Base-by-base conservation (phyloP, 2,888 invertebrate species). In the Lycocerus yunnanus region DNA sequence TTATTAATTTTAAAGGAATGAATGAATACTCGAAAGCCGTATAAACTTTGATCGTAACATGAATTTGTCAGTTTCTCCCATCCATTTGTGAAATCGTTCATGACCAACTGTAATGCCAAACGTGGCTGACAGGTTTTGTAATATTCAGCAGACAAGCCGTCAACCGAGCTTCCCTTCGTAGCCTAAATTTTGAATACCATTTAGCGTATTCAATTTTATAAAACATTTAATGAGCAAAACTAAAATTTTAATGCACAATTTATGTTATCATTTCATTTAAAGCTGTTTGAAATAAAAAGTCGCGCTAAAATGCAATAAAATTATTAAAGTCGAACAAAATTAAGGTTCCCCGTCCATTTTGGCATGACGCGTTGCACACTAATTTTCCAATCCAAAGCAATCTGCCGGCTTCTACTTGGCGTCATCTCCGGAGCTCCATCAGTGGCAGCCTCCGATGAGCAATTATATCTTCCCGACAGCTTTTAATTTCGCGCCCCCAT, bases 391-490 rank as follows among this genome's bases (percentile, higher is more conserved):
- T 81, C 79, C 78, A 77, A 75, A 75, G 80, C 80, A 80, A 81
- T 79, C 80, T 81, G 79, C 78, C 77, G 69, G 76, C 77, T 78
- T 79, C 79, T 79, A 80, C 78, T 80, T 73, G 81, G 77, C 70
- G 43, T 75, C 76, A 76, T 73, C 72, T 78, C 68, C 74, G 77
- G 78, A 78, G 75, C 71, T 78, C 75, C 77, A 77, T 78, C 75
- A 80, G 78, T 74, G 77, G 80, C 81, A 80, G 83, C 81, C 83
- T 82, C 83, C 82, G 80, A 83, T 83, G 83, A 82, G 83, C 83
- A 84, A 84, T 84, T 84, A 84, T 82, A 81, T 83, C 84, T 82
- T 82, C 82, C 81, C 83, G 83, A 83, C 84, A 84, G 83, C 84
- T 85, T 84, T 84, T 85, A 84, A 84, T 85, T 85, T 83, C 82